Evolutionary conservation across 1,140 invertebrate species (phyloP).

Genomic region (Arion vulgaris): DNA sequence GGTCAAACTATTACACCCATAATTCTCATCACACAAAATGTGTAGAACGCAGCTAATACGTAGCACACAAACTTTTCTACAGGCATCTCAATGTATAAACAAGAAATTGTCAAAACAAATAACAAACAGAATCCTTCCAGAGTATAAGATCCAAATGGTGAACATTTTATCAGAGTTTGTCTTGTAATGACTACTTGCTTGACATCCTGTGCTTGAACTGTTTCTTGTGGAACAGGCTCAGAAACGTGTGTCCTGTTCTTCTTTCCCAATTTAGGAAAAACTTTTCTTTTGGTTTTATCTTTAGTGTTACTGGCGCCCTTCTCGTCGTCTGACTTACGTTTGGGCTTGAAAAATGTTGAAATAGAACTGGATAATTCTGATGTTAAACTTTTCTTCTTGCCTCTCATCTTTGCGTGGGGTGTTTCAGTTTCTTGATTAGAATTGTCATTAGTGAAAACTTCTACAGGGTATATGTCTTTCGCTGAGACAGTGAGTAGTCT

Average conservation of each 20-base stretch:
- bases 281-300: not conserved
- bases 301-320: not conserved
- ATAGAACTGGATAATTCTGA: not conserved
- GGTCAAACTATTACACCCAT: conserved; percentile 2
- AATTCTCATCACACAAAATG: conserved; percentile 32
- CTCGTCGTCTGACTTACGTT: not conserved
- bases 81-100: conserved; percentile 7
- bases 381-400: not conserved
- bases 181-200: not conserved
- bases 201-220: not conserved
- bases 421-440: not conserved
- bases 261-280: not conserved
- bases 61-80: conserved; percentile 29
- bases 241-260: not conserved
- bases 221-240: not conserved
- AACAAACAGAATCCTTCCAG: conserved; percentile 19
- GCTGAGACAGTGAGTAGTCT: not conserved
- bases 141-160: conserved; percentile 26
- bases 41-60: conserved; percentile 23
- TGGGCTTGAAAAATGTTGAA: not conserved
- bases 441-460: not conserved
- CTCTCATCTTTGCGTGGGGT: not conserved
- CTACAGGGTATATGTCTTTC: not conserved
- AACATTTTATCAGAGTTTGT: not conserved
- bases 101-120: conserved; percentile 9